Conservation (phyloP, 2,113 vertebrate species). For the Rhinoderma darwinii region DNA sequence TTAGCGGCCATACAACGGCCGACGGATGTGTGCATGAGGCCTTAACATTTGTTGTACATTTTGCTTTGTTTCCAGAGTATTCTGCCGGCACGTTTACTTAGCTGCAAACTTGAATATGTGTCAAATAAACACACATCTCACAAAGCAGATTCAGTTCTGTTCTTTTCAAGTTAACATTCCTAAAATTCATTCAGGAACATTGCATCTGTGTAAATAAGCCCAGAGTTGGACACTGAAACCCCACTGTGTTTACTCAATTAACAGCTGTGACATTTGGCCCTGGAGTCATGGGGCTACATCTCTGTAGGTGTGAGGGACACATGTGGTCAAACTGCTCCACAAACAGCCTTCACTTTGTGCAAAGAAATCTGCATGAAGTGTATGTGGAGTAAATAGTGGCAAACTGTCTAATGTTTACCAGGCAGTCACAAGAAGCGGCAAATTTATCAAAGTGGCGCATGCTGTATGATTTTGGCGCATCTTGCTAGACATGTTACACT, state of each 20-base stretch:
- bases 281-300: constrained; percentile 68
- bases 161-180: constrained; percentile 76
- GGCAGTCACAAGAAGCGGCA: too few relatives aligned
- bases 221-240: constrained; percentile 72
- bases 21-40: too few relatives aligned
- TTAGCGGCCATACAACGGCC: too few relatives aligned
- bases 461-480: too few relatives aligned
- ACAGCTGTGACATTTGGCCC: constrained; percentile 73
- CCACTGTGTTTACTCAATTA: constrained; percentile 75
- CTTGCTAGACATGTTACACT: too few relatives aligned
- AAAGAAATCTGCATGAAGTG: constrained; percentile 14
- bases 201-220: constrained; percentile 84
- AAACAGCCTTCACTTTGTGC: constrained; percentile 70
- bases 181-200: constrained; percentile 81
- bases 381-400: not conserved
- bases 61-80: not conserved
- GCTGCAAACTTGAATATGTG: constrained; percentile 38
- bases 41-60: not conserved
- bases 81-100: constrained; percentile 21
- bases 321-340: constrained; percentile 72
- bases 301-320: constrained; percentile 75
- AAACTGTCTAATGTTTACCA: too few relatives aligned
- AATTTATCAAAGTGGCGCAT: too few relatives aligned
- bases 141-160: constrained; percentile 54
- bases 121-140: constrained; percentile 28